A percentile compares a stretch with the other conserved stretches of the same genome.
Conservation (phyloP, 2,113 vertebrate genomes). For the Athene cunicularia region DNA sequence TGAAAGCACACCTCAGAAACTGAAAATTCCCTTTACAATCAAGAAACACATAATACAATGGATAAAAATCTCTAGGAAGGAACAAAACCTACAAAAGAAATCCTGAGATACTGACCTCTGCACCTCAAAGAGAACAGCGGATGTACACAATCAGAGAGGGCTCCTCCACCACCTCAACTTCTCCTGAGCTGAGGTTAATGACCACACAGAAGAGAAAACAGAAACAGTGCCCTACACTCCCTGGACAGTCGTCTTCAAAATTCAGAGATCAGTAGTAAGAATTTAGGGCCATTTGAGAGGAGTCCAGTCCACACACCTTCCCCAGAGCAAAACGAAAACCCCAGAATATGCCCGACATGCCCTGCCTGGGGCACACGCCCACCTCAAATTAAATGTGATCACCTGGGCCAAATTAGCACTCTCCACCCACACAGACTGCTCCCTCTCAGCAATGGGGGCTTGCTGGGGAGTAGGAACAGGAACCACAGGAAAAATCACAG, state of each 20-base stretch:
- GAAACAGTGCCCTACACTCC: accelerated
- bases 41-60: background rate
- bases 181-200: background rate
- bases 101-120: background rate
- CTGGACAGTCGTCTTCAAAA: background rate
- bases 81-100: background rate
- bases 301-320: accelerated
- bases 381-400: background rate
- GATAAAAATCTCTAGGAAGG: background rate
- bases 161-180: background rate
- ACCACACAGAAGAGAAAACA: background rate
- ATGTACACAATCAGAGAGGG: background rate
- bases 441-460: background rate
- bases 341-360: no score
- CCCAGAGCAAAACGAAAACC: background rate
- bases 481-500: background rate
- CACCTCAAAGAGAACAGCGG: background rate
- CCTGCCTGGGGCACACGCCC: accelerated
- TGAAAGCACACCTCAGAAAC: background rate
- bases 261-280: background rate
- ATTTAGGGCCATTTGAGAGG: no score
- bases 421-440: background rate
- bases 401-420: background rate
- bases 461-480: background rate
- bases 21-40: background rate